phyloP scores from a whole-genome alignment of 2,888 invertebrate genomes.

The Epinotia brunnichana region DNA sequence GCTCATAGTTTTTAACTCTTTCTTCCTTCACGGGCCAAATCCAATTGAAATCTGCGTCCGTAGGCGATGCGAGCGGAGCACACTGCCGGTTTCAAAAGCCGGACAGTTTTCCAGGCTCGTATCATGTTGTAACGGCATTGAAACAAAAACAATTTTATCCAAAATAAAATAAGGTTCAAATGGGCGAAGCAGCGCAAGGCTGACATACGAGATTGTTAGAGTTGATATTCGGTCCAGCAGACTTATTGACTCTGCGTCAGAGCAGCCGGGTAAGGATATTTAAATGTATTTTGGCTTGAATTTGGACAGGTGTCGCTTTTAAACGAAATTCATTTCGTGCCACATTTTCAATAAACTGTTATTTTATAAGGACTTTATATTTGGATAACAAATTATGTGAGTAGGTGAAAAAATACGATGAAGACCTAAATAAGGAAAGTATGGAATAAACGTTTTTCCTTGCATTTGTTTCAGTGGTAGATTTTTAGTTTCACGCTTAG shows the following conservation, averaged over 20 bases:
- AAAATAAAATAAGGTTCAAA: not conserved
- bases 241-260: conserved; percentile 26
- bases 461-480: no score
- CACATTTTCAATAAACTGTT: conserved; percentile 2
- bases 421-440: no score
- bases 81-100: conserved; percentile 17
- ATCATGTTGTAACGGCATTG: not conserved
- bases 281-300: conserved; percentile 23
- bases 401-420: not conserved
- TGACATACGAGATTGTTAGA: not conserved
- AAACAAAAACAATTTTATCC: not conserved
- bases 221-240: conserved; percentile 20
- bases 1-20: not conserved
- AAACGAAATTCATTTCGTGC: not conserved
- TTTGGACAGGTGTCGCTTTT: conserved; percentile 23
- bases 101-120: not conserved
- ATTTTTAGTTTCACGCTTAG: not conserved
- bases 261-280: conserved; percentile 14
- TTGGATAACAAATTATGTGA: not conserved
- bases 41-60: conserved; percentile 24
- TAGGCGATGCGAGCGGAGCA: conserved; percentile 5
- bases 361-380: not conserved
- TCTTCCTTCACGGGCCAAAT: conserved; percentile 8
- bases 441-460: no score
- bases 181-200: not conserved